These are phyloP conservation scores for Chinchilla lanigera DNA, from an alignment of 2,113 vertebrate species.

Conservation along the genomic window DNA sequence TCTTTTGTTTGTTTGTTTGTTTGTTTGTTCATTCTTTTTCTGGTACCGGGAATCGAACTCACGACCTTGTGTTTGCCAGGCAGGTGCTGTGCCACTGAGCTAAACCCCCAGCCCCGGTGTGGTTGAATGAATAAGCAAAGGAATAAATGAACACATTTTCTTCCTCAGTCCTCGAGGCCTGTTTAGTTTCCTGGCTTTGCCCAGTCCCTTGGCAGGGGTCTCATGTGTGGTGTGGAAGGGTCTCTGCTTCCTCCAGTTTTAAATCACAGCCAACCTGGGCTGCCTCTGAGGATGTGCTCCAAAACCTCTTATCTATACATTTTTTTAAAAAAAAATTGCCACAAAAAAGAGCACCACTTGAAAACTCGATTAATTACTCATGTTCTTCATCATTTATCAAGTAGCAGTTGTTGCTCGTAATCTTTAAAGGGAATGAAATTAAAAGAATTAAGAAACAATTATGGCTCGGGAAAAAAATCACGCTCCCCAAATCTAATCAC, in stretches of 20 bases:
- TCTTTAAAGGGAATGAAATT: slow-evolving; percentile 63
- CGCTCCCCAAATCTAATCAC: slow-evolving; percentile 49
- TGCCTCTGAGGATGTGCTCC: background rate
- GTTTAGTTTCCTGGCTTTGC: background rate
- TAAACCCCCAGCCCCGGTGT: no score
- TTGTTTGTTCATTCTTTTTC: no score
- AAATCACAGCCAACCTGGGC: background rate
- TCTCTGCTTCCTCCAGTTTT: background rate
- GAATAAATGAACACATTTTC: background rate
- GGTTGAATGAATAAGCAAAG: background rate
- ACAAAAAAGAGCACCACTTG: background rate
- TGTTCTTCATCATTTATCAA: slow-evolving; percentile 71
- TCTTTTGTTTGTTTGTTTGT: no score
- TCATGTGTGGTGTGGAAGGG: background rate
- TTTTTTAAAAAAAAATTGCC: background rate
- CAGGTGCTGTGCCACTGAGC: no score
- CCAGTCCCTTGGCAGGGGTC: background rate
- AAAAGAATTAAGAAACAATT: slow-evolving; percentile 74
- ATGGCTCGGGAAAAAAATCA: slow-evolving; percentile 50
- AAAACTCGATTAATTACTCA: slow-evolving; percentile 77
- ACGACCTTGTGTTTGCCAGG: no score
- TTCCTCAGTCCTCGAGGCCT: background rate
- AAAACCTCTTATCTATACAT: background rate
- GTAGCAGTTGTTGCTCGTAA: background rate
- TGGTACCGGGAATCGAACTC: no score